Evolutionary conservation across 2,113 vertebrate genomes (phyloP), one percentile per base, ranked within the genome.

Genomic region (Labeo rohita): DNA sequence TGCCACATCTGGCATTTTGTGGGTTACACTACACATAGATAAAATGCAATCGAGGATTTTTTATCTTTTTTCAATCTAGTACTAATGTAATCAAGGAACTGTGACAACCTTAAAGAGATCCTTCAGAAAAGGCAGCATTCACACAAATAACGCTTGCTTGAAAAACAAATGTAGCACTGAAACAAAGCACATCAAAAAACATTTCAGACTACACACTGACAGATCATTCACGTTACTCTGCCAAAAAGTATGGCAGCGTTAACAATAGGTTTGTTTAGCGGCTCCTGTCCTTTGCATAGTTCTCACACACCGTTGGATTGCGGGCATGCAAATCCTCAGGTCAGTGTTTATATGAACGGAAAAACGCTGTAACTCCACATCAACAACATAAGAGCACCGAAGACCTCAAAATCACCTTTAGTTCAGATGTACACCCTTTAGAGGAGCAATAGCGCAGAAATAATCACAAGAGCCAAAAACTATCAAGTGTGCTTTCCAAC

Each of bases 301-400:
- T 74, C 43, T 74, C 43, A 47, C 39, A 45, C 21, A 73, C 70
- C 43, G 72, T 47, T 74, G 72, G 43, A 74, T 74, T 74, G 72
- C 6, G 21, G 43, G 18, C 72, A 74, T 74, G 43, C 43, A 74
- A 74, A 73, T 73, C 39, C 10, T 73, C 5, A n/a, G 18, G 39
- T 2, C 70, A n/a, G 11, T 74, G 21, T 73, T 74, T 74, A 49
- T 47, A 47, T 74, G 72, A 43, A n/a, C 45, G 39, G 39, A 73
- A 45, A 47, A 4, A 47, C 72, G 6, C 8, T 8, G 59, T 63
- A 18, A 70, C 66, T 39, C 66, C 66, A 43, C 68, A 72, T 43
- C 6, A 9, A 49, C 43, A 73, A 45, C 16, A 21, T 6, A 45
- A 56, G 54, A 56, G 54, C 15, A 2, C 43, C 3, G 70, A 47